Evolutionary conservation across 2,113 vertebrate species (phyloP).

Genomic region (Conger conger): DNA sequence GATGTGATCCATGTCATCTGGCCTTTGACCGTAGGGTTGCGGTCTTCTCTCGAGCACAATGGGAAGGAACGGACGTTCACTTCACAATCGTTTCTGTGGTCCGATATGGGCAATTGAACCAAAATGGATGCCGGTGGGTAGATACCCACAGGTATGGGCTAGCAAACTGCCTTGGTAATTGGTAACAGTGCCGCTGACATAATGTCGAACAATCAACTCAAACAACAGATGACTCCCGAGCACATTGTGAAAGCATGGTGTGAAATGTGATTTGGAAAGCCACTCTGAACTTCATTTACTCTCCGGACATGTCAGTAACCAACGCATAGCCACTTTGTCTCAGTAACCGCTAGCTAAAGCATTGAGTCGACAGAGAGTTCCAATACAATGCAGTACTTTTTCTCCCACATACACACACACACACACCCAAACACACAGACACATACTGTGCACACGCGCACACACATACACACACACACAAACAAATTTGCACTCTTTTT

Average conservation of each 20-base stretch:
- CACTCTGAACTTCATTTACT: constrained; percentile 44
- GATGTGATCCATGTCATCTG: no score
- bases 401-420: no score
- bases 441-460: background rate
- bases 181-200: constrained; percentile 44
- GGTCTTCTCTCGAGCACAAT: no score
- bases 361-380: no score
- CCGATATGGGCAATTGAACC: background rate
- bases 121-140: background rate
- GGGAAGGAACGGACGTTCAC: no score
- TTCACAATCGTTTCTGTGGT: background rate
- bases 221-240: constrained; percentile 37
- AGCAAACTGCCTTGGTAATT: constrained; percentile 35
- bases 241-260: constrained; percentile 44
- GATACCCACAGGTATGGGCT: background rate
- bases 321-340: constrained; percentile 26
- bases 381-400: no score
- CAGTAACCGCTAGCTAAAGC: background rate
- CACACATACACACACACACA: background rate
- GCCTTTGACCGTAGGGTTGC: no score
- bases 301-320: constrained; percentile 31
- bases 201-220: constrained; percentile 49
- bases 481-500: background rate
- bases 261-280: constrained; percentile 43
- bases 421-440: no score